Percentiles rank a stretch among this genome's conserved stretches.
These are phyloP conservation scores for Gari tellinella DNA, from an alignment of 2,888 invertebrate genomes.

Conservation along the genomic window DNA sequence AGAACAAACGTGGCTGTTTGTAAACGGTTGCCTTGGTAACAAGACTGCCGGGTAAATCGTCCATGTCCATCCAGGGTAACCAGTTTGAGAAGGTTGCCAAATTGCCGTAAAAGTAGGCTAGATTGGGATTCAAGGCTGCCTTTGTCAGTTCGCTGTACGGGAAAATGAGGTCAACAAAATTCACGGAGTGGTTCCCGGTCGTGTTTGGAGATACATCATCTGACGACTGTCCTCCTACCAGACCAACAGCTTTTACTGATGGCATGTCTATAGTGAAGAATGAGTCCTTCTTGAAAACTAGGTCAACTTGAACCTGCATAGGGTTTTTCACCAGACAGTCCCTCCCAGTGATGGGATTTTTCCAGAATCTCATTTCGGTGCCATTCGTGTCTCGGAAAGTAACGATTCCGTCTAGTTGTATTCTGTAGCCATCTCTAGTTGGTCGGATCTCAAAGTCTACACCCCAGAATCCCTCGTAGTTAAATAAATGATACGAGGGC, in stretches of 20 bases:
- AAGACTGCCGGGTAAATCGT: constrained; percentile 46
- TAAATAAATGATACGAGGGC: constrained; percentile 40
- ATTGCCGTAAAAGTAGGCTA: constrained; percentile 53
- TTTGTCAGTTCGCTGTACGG: constrained; percentile 22
- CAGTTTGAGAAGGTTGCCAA: constrained; percentile 47
- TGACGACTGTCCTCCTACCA: constrained; percentile 38
- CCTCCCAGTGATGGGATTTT: constrained; percentile 56
- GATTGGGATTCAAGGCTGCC: not conserved
- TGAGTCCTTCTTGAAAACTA: constrained; percentile 39
- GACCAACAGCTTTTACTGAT: constrained; percentile 33
- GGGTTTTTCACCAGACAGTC: constrained; percentile 17
- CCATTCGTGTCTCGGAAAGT: constrained; percentile 32
- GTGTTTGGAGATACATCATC: constrained; percentile 4
- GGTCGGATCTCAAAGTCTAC: constrained; percentile 28
- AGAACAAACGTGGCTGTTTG: constrained; percentile 2
- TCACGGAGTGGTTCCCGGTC: constrained; percentile 42
- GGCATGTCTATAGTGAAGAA: constrained; percentile 55
- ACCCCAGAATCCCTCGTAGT: constrained; percentile 29
- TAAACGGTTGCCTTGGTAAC: constrained; percentile 45
- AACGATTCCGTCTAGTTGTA: constrained; percentile 41
- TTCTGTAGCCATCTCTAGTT: constrained; percentile 25
- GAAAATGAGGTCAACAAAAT: constrained; percentile 47
- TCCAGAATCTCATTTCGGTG: constrained; percentile 26
- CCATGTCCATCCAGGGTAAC: constrained; percentile 63
- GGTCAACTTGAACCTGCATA: constrained; percentile 5